Evolutionary conservation across 92 coral and sea anemone genomes (phyloP), one percentile per base, ranked within the genome.

Genomic region (Heliopora coerulea): DNA sequence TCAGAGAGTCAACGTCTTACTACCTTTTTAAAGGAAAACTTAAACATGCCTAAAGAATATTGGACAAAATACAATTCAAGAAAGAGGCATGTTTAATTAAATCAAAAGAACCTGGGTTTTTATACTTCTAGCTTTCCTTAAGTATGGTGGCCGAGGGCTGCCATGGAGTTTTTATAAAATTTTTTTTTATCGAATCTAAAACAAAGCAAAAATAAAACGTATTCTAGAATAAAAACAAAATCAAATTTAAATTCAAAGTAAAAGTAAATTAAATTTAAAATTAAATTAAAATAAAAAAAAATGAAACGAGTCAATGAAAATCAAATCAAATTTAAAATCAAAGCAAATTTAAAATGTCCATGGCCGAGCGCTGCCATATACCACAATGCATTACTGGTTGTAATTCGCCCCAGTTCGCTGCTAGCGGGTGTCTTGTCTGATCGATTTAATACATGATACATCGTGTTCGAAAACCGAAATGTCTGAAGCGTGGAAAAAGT

Each of bases 301-400:
- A n/a, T n/a, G n/a, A n/a, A n/a, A n/a, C n/a, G n/a, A 39, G 8
- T 3, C 58, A 74, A 74, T 9, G 40, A 57, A 57, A 34, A 39
- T 18, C 25, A 74, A 57, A 31, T 72, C 34, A 72, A 72, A 27
- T 70, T 56, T 28, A 40, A 50, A 70, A 41, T 25, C 26, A 49
- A 49, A 15, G 32, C n/a, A 74, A 74, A 74, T 21, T 56, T 12
- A 76, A 76, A 61, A 24, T 76, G 59, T 62, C 35, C 72, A 21
- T 62, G 73, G 81, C 81, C 81, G 56, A 76, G 54, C 70, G 57
- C 74, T 77, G 81, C 61, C 61, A 56, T 56, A 56, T 56, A 56
- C 61, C 61, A 17, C 1, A 3, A 56, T 56, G 61, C 61, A 28
- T 56, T 56, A 1, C 61, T 23, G 30, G 61, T 28, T 8, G 15